These are phyloP conservation scores for Ciconia boyciana DNA, from an alignment of 2,113 vertebrate species.

Conservation along the genomic window DNA sequence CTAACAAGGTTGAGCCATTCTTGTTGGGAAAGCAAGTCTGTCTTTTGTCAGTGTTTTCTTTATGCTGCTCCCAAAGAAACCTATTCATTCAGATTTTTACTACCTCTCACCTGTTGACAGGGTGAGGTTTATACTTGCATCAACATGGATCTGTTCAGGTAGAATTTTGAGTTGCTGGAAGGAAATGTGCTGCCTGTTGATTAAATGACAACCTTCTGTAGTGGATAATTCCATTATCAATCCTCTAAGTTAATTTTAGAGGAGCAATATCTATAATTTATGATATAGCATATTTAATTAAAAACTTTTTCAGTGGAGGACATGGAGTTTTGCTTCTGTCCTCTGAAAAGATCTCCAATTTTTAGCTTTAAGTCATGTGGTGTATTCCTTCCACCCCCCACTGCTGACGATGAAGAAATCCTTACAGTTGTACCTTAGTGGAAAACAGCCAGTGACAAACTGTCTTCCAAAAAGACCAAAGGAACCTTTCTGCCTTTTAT, in stretches of 20 bases:
- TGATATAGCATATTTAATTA: neutral
- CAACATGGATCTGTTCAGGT: neutral
- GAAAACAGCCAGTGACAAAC: neutral
- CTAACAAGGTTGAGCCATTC: neutral
- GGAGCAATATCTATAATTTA: neutral
- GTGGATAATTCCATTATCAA: neutral
- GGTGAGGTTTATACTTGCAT: neutral
- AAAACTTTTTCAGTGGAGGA: neutral
- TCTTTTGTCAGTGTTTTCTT: neutral
- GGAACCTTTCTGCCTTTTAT: neutral
- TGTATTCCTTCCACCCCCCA: neutral
- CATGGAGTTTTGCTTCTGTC: neutral
- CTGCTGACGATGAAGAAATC: neutral
- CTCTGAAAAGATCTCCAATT: neutral
- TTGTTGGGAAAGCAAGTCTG: neutral
- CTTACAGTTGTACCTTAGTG: neutral
- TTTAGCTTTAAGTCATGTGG: neutral
- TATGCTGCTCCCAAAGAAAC: neutral
- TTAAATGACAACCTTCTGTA: neutral
- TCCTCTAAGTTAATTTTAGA: neutral
- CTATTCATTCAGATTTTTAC: neutral
- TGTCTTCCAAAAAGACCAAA: neutral
- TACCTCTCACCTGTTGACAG: neutral
- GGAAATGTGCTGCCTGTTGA: neutral
- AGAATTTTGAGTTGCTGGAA: neutral